phyloP scores from a whole-genome alignment of 1,140 invertebrate species.

The Lamellibrachia luymesi region DNA sequence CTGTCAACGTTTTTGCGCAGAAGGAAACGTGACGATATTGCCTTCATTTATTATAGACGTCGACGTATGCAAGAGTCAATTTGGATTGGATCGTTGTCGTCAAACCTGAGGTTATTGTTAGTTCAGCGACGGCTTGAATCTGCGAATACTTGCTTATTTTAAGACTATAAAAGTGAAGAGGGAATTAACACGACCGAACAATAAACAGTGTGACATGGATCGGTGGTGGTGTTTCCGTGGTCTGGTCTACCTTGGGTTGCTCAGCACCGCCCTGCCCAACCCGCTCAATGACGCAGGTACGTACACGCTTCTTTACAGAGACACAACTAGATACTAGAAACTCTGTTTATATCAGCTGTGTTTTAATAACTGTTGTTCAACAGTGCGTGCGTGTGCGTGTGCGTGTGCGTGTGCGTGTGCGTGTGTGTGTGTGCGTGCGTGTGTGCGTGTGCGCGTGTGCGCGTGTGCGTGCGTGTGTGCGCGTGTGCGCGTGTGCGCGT shows the following conservation, averaged over 20 bases:
- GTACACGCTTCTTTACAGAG: background rate
- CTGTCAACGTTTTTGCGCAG: background rate
- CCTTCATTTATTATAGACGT: background rate
- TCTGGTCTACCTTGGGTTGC: background rate
- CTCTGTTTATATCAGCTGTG: no score
- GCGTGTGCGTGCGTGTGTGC: no score
- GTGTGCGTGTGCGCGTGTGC: no score
- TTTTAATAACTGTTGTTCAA: no score
- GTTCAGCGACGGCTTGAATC: background rate
- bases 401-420: no score
- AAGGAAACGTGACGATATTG: background rate
- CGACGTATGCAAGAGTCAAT: background rate
- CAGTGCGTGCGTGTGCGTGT: background rate
- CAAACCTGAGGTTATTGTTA: background rate
- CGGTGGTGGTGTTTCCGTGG: background rate
- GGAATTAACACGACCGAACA: background rate
- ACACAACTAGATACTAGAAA: no score
- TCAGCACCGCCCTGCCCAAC: background rate
- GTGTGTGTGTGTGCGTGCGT: no score
- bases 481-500: no score
- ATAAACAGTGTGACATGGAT: background rate
- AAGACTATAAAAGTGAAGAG: background rate
- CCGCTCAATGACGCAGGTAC: background rate
- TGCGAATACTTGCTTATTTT: background rate
- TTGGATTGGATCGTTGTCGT: background rate